Percentiles rank a stretch among this genome's conserved stretches.
These are phyloP conservation scores for Eumerus sabulonum DNA, from an alignment of 2,888 invertebrate genomes.

Conservation along the genomic window DNA sequence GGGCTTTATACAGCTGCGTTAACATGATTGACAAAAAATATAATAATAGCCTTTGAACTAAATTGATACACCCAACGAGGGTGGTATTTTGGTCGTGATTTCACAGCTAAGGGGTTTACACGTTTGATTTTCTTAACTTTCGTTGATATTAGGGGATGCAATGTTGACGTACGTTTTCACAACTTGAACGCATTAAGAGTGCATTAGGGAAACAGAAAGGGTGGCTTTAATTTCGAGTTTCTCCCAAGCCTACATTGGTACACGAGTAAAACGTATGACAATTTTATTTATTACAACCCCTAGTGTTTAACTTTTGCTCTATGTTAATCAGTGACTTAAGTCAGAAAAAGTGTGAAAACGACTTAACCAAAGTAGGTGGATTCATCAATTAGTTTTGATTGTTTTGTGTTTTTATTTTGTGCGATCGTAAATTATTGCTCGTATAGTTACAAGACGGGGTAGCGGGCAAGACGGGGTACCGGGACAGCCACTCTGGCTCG, in stretches of 20 bases:
- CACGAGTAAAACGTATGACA: too few species aligned
- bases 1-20: slow-evolving; percentile 40
- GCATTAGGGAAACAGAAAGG: slow-evolving; percentile 28
- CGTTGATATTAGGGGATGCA: slow-evolving; percentile 27
- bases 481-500: too few species aligned
- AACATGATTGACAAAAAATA: slow-evolving; percentile 51
- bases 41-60: slow-evolving; percentile 38
- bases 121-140: slow-evolving; percentile 42
- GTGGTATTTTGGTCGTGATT: slow-evolving; percentile 13
- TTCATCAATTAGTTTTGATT: slow-evolving; percentile 47
- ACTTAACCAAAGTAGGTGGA: too few species aligned
- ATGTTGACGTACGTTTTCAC: slow-evolving; percentile 36
- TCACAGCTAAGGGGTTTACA: slow-evolving; percentile 41
- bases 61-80: slow-evolving; percentile 32
- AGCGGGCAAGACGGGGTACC: too few species aligned
- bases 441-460: too few species aligned
- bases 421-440: too few species aligned
- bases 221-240: slow-evolving; percentile 4
- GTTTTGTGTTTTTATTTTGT: too few species aligned
- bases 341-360: too few species aligned
- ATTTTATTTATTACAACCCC: too few species aligned
- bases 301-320: slow-evolving; percentile 21
- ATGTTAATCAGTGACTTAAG: slow-evolving; percentile 45
- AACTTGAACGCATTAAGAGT: slow-evolving; percentile 39
- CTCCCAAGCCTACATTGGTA: neutral